Conservation (phyloP, 2,113 vertebrate species). For the Siniperca chuatsi region DNA sequence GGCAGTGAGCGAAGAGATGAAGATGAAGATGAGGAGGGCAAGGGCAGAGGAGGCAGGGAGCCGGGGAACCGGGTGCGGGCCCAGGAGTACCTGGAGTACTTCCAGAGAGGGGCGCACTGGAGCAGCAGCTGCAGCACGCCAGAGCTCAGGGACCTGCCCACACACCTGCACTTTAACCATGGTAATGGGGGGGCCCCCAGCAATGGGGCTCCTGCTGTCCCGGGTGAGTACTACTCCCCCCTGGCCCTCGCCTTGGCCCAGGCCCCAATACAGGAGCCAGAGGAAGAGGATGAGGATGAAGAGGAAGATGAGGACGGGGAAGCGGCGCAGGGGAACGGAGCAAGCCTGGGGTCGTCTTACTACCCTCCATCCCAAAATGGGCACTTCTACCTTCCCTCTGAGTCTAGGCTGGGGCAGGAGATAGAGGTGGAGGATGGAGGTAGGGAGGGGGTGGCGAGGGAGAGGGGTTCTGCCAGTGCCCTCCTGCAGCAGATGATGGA, state of each 20-base stretch:
- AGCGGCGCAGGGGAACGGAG: slow-evolving; percentile 71
- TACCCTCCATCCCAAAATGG: slow-evolving; percentile 90
- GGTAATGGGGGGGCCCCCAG: slow-evolving; percentile 82
- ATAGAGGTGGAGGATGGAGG: slow-evolving; percentile 77
- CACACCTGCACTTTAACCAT: slow-evolving; percentile 86
- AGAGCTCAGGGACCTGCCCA: slow-evolving; percentile 86
- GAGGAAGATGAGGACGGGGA: slow-evolving; percentile 85
- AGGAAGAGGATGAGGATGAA: slow-evolving; percentile 91
- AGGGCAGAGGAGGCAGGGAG: slow-evolving; percentile 81
- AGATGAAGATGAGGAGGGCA: slow-evolving; percentile 75
- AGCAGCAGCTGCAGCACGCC: slow-evolving; percentile 88
- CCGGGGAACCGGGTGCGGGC: slow-evolving; percentile 93
- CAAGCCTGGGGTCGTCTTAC: slow-evolving; percentile 75
- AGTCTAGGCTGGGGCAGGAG: slow-evolving; percentile 83
- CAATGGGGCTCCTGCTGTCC: slow-evolving; percentile 79
- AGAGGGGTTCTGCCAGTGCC: slow-evolving; percentile 90
- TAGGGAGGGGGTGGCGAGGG: slow-evolving; percentile 78
- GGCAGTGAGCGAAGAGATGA: slow-evolving; percentile 81
- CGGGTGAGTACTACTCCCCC: slow-evolving; percentile 81
- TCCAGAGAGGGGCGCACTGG: slow-evolving; percentile 90
- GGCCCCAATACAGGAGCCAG: slow-evolving; percentile 79
- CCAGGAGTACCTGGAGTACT: slow-evolving; percentile 97
- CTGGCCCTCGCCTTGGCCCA: slow-evolving; percentile 78
- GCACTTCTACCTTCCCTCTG: slow-evolving; percentile 86
- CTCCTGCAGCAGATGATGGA: slow-evolving; percentile 97